These are phyloP conservation scores for Chrysolina oricalcia DNA, from an alignment of 2,888 invertebrate genomes.

Conservation along the genomic window DNA sequence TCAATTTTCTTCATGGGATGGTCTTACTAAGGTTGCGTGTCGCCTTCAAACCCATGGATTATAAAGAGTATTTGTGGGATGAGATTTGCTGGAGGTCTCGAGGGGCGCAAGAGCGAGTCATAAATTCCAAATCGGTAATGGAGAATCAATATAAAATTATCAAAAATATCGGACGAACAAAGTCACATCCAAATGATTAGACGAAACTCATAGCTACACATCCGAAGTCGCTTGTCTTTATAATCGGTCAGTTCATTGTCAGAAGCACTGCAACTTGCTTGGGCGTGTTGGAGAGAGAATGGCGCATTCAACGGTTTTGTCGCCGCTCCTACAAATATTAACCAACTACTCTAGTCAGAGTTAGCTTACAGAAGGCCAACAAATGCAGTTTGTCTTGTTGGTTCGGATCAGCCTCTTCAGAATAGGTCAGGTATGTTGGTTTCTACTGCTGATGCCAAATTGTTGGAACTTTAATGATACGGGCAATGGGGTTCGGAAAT, in stretches of 20 bases:
- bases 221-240: constrained; percentile 28
- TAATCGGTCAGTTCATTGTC: not conserved
- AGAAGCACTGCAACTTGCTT: constrained; percentile 10
- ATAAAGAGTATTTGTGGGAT: constrained; percentile 32
- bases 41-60: constrained; percentile 35
- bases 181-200: constrained; percentile 33
- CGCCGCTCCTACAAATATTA: constrained; percentile 27
- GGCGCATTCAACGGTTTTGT: constrained; percentile 28
- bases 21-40: constrained; percentile 6
- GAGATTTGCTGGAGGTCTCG: constrained; percentile 40
- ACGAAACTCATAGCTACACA: too few relatives aligned
- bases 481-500: constrained; percentile 12
- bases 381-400: too few relatives aligned
- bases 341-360: constrained; percentile 27
- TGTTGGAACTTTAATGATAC: constrained; percentile 30
- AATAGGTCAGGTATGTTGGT: not conserved
- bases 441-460: not conserved
- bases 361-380: too few relatives aligned
- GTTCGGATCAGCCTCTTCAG: too few relatives aligned
- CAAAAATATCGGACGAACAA: constrained; percentile 13
- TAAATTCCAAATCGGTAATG: constrained; percentile 43
- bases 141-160: constrained; percentile 34
- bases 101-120: too few relatives aligned
- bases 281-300: constrained; percentile 35
- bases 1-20: constrained; percentile 29